These are phyloP conservation scores for Andrena minutula DNA, from an alignment of 2,888 invertebrate genomes.

Conservation along the genomic window DNA sequence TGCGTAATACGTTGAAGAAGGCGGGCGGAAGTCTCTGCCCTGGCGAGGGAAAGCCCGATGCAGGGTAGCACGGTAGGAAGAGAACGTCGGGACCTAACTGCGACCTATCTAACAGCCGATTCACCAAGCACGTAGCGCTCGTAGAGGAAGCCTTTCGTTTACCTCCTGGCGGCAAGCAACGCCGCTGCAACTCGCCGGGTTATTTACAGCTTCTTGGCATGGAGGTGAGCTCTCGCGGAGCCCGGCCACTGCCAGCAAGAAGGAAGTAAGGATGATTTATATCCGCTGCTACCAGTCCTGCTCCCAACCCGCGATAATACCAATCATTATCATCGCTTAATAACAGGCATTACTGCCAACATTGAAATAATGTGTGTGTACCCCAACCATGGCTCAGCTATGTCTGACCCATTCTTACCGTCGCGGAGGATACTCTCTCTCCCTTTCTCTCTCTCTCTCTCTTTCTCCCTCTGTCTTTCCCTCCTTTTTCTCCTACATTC, in stretches of 20 bases:
- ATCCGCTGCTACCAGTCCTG: slow-evolving; percentile 85
- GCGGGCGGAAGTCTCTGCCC: slow-evolving; percentile 30
- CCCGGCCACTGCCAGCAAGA: slow-evolving; percentile 80
- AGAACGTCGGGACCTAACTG: slow-evolving; percentile 47
- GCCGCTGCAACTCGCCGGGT: slow-evolving; percentile 76
- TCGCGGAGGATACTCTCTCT: slow-evolving; percentile 56
- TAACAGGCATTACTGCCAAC: slow-evolving; percentile 85
- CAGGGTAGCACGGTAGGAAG: slow-evolving; percentile 60
- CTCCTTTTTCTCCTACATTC: slow-evolving; percentile 31
- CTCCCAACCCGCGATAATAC: slow-evolving; percentile 85
- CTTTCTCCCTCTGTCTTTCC: slow-evolving; percentile 17
- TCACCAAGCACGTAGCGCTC: slow-evolving; percentile 35
- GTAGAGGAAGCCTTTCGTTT: slow-evolving; percentile 60
- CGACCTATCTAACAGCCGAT: slow-evolving; percentile 60
- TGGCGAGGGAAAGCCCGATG: slow-evolving; percentile 38
- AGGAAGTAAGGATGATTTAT: slow-evolving; percentile 85
- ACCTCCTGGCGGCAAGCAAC: slow-evolving; percentile 66
- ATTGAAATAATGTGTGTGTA: slow-evolving; percentile 84
- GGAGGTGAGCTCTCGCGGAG: slow-evolving; percentile 77
- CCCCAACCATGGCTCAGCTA: slow-evolving; percentile 73
- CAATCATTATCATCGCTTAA: slow-evolving; percentile 85
- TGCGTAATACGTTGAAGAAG: slow-evolving; percentile 56
- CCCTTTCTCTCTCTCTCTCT: slow-evolving; percentile 44
- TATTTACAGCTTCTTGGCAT: slow-evolving; percentile 84
- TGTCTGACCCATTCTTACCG: slow-evolving; percentile 78